These are phyloP conservation scores for Ptilonorhynchus violaceus DNA, from an alignment of 2,113 vertebrate species.

Conservation along the genomic window DNA sequence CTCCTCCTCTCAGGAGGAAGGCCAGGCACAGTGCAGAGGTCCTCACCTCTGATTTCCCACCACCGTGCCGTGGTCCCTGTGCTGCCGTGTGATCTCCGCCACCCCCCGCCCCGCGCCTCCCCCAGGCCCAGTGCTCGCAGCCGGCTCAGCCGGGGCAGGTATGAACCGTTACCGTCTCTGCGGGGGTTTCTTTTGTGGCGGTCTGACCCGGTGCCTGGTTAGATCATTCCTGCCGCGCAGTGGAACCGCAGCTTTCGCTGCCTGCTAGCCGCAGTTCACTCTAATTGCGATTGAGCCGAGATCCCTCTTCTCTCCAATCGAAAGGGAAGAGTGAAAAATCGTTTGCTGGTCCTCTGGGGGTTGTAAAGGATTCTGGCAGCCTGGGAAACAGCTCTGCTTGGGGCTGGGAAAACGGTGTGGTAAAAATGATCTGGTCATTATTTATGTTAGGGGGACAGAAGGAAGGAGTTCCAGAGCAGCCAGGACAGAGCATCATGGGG, in stretches of 20 bases:
- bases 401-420: neutral
- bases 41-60: neutral
- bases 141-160: neutral
- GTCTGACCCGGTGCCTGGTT: neutral
- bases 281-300: conserved; percentile 3
- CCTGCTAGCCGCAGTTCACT: conserved; percentile 11
- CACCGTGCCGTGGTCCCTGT: accelerated
- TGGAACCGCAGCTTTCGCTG: neutral
- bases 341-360: neutral
- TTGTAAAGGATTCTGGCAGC: neutral
- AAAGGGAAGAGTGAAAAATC: conserved; percentile 8
- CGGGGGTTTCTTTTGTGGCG: neutral
- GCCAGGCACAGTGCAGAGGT: neutral
- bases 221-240: neutral
- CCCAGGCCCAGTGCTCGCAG: neutral
- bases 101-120: neutral
- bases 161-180: neutral
- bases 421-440: neutral
- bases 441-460: neutral
- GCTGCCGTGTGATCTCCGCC: neutral
- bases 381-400: neutral
- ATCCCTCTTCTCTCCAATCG: neutral
- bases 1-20: neutral
- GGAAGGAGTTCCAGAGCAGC: neutral
- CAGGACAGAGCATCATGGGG: accelerated